These are phyloP conservation scores for Chloroclysta siterata DNA, from an alignment of 2,888 invertebrate species.

Conservation along the genomic window DNA sequence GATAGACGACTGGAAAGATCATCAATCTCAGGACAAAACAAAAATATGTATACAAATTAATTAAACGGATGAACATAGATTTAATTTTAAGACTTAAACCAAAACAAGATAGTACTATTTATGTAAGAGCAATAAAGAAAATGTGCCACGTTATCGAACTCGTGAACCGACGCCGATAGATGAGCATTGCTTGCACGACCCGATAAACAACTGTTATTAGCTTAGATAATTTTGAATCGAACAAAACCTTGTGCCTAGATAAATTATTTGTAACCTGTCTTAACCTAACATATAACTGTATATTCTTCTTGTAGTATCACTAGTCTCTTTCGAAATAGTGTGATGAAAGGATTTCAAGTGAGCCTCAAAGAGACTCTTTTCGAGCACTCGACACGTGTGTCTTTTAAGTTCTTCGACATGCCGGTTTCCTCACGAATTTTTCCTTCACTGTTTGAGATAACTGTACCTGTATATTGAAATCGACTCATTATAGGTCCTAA, in stretches of 20 bases:
- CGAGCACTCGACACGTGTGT: no score
- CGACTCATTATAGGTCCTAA: not conserved
- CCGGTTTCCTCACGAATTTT: no score
- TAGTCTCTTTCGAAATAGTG: no score
- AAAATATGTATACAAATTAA: not conserved
- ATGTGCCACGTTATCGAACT: constrained; percentile 38
- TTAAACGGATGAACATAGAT: constrained; percentile 7
- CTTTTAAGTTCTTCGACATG: no score
- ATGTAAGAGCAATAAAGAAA: constrained; percentile 34
- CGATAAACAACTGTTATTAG: constrained; percentile 34
- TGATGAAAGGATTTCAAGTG: no score
- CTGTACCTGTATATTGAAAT: not conserved
- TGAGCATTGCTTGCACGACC: constrained; percentile 33
- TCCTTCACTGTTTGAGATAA: no score
- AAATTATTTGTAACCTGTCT: constrained; percentile 2
- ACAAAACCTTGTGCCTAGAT: constrained; percentile 13
- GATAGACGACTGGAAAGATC: not conserved
- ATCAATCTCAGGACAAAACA: not conserved
- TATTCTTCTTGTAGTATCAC: no score
- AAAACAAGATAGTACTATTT: constrained; percentile 33
- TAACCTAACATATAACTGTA: constrained; percentile 2
- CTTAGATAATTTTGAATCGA: constrained; percentile 26
- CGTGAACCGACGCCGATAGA: constrained; percentile 32
- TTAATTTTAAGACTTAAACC: constrained; percentile 15
- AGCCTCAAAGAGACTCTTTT: no score